phyloP scores from a whole-genome alignment of 2,797 vertebrate species.

The Eospalax fontanierii region DNA sequence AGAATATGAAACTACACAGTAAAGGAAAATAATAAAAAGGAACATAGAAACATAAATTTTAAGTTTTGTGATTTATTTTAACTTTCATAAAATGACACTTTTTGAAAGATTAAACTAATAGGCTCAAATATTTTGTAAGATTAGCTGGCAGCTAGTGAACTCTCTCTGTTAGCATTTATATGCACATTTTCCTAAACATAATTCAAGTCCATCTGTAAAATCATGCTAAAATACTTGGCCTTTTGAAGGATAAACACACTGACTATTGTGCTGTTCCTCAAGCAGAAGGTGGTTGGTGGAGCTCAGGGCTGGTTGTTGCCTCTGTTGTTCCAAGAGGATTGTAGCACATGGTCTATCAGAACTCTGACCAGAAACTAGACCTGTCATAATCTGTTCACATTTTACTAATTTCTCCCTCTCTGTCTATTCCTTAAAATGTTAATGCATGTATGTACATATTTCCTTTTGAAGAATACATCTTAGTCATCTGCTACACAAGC shows the following conservation, averaged over 20 bases:
- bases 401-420: slow-evolving; percentile 24
- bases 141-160: neutral
- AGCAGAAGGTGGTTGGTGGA: neutral
- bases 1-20: neutral
- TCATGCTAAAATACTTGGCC: neutral
- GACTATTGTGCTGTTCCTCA: neutral
- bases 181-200: neutral
- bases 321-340: neutral
- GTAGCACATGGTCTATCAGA: neutral
- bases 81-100: neutral
- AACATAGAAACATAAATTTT: slow-evolving; percentile 3
- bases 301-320: neutral
- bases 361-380: neutral
- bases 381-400: neutral
- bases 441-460: neutral
- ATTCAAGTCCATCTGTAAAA: neutral
- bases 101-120: neutral
- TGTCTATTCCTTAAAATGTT: neutral
- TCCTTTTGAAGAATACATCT: neutral
- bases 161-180: slow-evolving; percentile 3
- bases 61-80: neutral
- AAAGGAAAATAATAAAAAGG: neutral
- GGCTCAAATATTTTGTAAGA: neutral
- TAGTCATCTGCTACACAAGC: neutral
- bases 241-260: neutral